Conservation (phyloP, 2,113 vertebrate genomes). For the Canis aureus region DNA sequence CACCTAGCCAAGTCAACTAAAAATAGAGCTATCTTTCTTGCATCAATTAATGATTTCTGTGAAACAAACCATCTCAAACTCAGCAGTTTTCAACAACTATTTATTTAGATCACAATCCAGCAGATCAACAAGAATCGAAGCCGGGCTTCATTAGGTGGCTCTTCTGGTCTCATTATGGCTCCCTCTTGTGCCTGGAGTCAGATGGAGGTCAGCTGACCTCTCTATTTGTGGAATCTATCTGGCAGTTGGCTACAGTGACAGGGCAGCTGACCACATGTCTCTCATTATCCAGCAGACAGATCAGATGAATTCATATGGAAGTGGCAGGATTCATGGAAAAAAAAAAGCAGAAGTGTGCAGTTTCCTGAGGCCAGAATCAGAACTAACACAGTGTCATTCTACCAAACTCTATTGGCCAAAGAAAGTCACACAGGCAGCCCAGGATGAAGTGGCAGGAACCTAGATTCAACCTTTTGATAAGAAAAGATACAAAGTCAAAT, state of each 20-base stretch:
- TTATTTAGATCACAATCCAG: not conserved
- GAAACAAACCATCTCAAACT: not conserved
- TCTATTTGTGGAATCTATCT: not conserved
- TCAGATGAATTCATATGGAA: not conserved
- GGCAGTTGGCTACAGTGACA: not conserved
- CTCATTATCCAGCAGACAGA: not conserved
- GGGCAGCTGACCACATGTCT: not conserved
- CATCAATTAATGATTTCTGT: not conserved
- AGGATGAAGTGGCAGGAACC: not conserved
- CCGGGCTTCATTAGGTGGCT: too few species aligned
- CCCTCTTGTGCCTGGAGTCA: not conserved
- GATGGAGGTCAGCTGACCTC: not conserved
- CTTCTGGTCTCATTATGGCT: not conserved
- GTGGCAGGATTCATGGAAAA: not conserved
- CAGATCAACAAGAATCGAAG: not conserved
- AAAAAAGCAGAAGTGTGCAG: not conserved
- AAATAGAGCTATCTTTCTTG: not conserved
- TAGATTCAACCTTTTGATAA: not conserved
- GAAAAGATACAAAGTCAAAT: not conserved
- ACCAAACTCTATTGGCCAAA: not conserved
- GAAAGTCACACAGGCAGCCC: not conserved
- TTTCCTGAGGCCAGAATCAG: not conserved
- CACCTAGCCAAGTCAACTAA: not conserved
- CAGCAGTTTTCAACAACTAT: not conserved
- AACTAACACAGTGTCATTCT: not conserved